Evolutionary conservation across 2,888 invertebrate genomes (phyloP).

Genomic region (Endotricha flammealis): DNA sequence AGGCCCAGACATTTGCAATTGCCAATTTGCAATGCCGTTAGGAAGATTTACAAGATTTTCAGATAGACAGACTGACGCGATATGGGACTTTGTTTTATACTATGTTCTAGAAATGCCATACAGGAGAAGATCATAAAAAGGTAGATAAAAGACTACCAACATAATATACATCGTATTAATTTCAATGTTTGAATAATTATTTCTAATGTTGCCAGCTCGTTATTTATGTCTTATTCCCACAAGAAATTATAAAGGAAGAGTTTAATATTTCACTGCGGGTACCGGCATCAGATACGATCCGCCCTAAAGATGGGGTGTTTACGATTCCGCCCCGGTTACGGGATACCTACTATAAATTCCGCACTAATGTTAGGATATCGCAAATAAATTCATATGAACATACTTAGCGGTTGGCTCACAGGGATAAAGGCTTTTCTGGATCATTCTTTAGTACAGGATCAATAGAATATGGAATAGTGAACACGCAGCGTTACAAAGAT

Average conservation of each 20-base stretch:
- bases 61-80: no score
- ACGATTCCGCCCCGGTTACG: slow-evolving; percentile 12
- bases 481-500: no score
- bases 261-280: slow-evolving; percentile 6
- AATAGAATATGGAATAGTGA: no score
- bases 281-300: slow-evolving; percentile 1
- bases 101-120: no score
- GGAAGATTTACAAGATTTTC: no score
- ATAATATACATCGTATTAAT: no score
- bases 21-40: no score
- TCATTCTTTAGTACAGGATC: not conserved
- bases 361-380: slow-evolving; percentile 14
- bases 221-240: not conserved
- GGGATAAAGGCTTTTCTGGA: not conserved
- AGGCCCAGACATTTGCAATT: no score
- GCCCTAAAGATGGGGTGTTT: slow-evolving; percentile 13
- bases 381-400: slow-evolving; percentile 10
- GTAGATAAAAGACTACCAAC: no score
- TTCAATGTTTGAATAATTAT: no score
- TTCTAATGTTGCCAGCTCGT: not conserved
- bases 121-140: no score
- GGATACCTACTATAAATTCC: slow-evolving; percentile 19
- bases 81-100: no score
- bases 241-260: not conserved
- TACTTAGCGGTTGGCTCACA: not conserved